Evolutionary conservation across 2,113 vertebrate genomes (phyloP), one percentile per base, ranked within the genome.

Genomic region (Poeciliopsis retropinna): DNA sequence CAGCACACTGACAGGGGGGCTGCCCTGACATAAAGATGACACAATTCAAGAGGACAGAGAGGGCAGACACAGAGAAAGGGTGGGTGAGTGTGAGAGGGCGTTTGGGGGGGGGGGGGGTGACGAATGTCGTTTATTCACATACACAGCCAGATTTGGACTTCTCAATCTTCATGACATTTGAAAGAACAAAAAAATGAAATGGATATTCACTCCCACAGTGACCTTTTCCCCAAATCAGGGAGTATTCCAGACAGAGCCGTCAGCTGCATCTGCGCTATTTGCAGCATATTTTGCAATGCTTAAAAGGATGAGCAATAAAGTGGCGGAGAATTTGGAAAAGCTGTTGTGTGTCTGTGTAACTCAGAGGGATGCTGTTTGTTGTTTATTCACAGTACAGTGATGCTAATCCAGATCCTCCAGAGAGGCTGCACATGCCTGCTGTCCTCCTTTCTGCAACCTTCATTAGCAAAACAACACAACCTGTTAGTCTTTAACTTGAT

Each of bases 111-210:
- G 9, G 34, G 34, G 7, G 19, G 81, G 83, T 91, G 90, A 92
- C 87, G 88, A 92, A 93, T 85, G 87, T 77, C 64, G 78, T 87
- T 91, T 87, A 90, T 90, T 91, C 88, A 82, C 75, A 66, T 85
- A 78, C 83, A 78, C 83, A 85, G 87, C 82, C 89, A 82, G 87
- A 88, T 81, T 83, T 77, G 30, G 66, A 76, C 81, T 74, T 64
- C 89, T 94, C 91, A 86, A 91, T 94, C 93, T 91, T 91, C 79
- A 70, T 93, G 91, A 92, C 91, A 93, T 92, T 92, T 92, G 81
- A 75, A 76, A 87, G 84, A 80, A 41, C 70, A 44, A 82, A 90
- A 88, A 90, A 88, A 84, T 83, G 70, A 92, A 89, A 90, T 84
- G 78, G 79, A 92, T 85, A 89, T 84, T 78, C 83, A 83, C 81